Percentiles rank a stretch among this genome's conserved stretches.
Evolutionary conservation across 2,888 invertebrate genomes (phyloP).

Genomic region (Pristionchus entomophagus): DNA sequence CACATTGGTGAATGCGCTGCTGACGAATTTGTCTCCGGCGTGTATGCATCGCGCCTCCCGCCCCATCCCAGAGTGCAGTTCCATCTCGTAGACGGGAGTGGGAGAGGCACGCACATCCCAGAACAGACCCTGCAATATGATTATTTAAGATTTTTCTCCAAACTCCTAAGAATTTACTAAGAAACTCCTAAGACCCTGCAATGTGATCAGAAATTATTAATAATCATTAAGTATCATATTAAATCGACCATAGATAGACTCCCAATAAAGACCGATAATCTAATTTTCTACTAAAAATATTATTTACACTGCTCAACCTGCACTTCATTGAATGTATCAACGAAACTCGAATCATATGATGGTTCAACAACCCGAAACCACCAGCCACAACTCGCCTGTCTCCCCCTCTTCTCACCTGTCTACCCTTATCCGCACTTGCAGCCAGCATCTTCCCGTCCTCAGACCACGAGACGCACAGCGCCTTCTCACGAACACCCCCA

Average conservation of each 20-base stretch:
- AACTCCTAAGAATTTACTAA: too few relatives aligned
- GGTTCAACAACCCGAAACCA: too few relatives aligned
- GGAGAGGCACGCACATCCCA: constrained; percentile 77
- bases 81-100: constrained; percentile 65
- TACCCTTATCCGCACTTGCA: constrained; percentile 80
- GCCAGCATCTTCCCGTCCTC: constrained; percentile 87
- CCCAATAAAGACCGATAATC: too few relatives aligned
- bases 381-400: too few relatives aligned
- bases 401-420: constrained; percentile 60
- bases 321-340: background rate
- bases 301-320: too few relatives aligned
- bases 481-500: constrained; percentile 79
- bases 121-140: constrained; percentile 58
- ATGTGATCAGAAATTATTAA: too few relatives aligned
- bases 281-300: background rate
- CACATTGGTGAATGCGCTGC: constrained; percentile 89
- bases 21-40: constrained; percentile 89
- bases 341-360: background rate
- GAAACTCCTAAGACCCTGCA: too few relatives aligned
- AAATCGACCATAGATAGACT: too few relatives aligned
- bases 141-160: too few relatives aligned
- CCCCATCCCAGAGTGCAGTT: constrained; percentile 67
- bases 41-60: constrained; percentile 84
- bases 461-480: constrained; percentile 92
- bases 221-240: too few relatives aligned